phyloP scores from a whole-genome alignment of 2,797 vertebrate genomes.

The Karalla daura region DNA sequence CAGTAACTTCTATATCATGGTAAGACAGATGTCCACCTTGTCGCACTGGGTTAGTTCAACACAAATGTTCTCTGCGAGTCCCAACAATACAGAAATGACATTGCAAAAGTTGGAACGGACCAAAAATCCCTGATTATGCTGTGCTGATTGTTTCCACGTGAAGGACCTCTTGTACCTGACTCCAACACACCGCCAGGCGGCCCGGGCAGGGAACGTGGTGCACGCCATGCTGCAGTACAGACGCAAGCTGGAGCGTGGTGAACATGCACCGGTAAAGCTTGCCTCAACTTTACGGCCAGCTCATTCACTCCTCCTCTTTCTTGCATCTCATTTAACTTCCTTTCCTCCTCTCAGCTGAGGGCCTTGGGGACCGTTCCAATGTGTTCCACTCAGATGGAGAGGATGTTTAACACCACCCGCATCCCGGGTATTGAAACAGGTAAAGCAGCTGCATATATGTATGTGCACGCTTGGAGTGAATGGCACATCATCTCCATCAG shows the following conservation, averaged over 20 bases:
- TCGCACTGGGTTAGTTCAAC: not conserved
- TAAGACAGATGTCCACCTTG: conserved; percentile 61
- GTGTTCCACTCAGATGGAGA: conserved; percentile 95
- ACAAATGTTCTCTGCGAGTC: not conserved
- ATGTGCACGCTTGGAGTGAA: not conserved
- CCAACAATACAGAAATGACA: not conserved
- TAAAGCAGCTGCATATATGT: conserved; percentile 50
- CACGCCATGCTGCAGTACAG: conserved; percentile 93
- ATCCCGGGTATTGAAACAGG: conserved; percentile 92
- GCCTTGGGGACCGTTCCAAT: conserved; percentile 92
- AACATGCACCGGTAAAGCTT: conserved; percentile 88
- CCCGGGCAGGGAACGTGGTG: conserved; percentile 89
- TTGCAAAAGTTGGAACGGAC: not conserved
- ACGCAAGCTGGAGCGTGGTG: conserved; percentile 92
- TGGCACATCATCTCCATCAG: not conserved
- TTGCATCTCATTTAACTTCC: not conserved
- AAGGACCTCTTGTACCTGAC: conserved; percentile 91
- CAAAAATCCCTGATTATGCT: not conserved
- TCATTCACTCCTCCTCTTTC: not conserved
- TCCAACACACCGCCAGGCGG: conserved; percentile 88
- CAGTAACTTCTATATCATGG: conserved; percentile 96
- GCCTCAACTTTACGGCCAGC: not conserved
- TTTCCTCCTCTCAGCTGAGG: conserved; percentile 82
- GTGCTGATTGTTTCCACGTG: conserved; percentile 3
- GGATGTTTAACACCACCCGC: conserved; percentile 96